Conservation (phyloP, 2,888 invertebrate genomes). For the Dasypogon diadema region DNA sequence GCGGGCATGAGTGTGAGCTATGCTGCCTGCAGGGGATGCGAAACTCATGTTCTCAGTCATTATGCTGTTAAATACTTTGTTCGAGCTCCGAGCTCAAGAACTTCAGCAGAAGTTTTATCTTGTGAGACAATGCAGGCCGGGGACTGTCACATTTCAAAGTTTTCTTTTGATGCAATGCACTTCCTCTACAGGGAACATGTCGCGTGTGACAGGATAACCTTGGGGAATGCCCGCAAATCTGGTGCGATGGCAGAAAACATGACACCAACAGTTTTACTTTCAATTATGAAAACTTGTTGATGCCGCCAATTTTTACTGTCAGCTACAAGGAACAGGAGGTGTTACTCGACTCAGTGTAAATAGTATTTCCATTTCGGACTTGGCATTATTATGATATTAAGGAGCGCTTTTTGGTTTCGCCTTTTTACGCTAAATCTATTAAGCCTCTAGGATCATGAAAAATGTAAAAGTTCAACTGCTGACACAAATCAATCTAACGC, state of each 20-base stretch:
- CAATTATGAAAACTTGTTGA: constrained; percentile 17
- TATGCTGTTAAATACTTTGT: constrained; percentile 48
- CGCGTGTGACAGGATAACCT: constrained; percentile 30
- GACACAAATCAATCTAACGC: too few relatives aligned
- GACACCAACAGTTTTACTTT: constrained; percentile 39
- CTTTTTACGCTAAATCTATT: too few relatives aligned
- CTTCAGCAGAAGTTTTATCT: constrained; percentile 24
- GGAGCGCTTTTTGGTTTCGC: too few relatives aligned
- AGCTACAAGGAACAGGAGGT: too few relatives aligned
- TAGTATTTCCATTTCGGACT: too few relatives aligned
- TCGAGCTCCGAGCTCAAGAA: constrained; percentile 34
- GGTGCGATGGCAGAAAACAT: not conserved
- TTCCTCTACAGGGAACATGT: not conserved
- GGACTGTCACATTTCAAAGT: constrained; percentile 35
- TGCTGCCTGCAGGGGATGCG: constrained; percentile 4
- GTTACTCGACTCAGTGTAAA: too few relatives aligned
- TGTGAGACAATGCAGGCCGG: constrained; percentile 34
- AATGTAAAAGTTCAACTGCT: too few relatives aligned
- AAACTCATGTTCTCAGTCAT: constrained; percentile 43
- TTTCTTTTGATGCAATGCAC: constrained; percentile 39
- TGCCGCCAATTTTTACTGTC: too few relatives aligned
- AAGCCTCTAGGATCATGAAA: too few relatives aligned
- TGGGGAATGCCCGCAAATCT: constrained; percentile 4
- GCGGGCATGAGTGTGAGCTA: constrained; percentile 20
- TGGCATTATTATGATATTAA: too few relatives aligned